A percentile compares a stretch with the other conserved stretches of the same genome.
phyloP scores from a whole-genome alignment of 2,888 invertebrate genomes.

The Drosophila mulleri region DNA sequence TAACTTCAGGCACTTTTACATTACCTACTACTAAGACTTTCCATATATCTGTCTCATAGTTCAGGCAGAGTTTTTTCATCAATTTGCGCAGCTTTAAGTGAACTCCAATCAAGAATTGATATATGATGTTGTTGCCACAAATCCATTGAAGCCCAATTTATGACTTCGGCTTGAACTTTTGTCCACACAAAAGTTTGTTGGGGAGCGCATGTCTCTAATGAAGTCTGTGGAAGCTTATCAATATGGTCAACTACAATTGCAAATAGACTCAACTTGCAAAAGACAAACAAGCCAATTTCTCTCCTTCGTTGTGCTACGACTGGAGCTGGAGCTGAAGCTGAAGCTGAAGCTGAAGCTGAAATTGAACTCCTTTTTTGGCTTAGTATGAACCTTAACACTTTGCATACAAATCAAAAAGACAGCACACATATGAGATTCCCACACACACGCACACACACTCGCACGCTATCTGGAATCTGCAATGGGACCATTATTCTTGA shows the following conservation, averaged over 20 bases:
- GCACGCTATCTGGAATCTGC: slow-evolving; percentile 61
- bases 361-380: slow-evolving; percentile 64
- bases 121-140: slow-evolving; percentile 30
- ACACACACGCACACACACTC: slow-evolving; percentile 11
- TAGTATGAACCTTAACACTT: slow-evolving; percentile 70
- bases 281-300: slow-evolving; percentile 66
- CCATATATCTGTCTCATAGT: not conserved
- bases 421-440: slow-evolving; percentile 39
- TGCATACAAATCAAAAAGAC: slow-evolving; percentile 77
- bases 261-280: slow-evolving; percentile 55
- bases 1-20: too few species aligned
- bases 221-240: slow-evolving; percentile 68
- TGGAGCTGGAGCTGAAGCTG: slow-evolving; percentile 27
- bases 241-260: slow-evolving; percentile 73
- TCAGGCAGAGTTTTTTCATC: not conserved
- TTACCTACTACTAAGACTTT: not conserved
- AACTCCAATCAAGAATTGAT: slow-evolving; percentile 6
- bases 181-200: slow-evolving; percentile 45
- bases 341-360: slow-evolving; percentile 54
- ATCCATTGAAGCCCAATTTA: slow-evolving; percentile 39
- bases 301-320: slow-evolving; percentile 17
- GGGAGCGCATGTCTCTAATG: slow-evolving; percentile 56
- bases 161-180: slow-evolving; percentile 44
- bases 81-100: not conserved
- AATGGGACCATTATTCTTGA: slow-evolving; percentile 79